Base-by-base conservation (phyloP, 2,888 invertebrate genomes). In the Aromia moschata region DNA sequence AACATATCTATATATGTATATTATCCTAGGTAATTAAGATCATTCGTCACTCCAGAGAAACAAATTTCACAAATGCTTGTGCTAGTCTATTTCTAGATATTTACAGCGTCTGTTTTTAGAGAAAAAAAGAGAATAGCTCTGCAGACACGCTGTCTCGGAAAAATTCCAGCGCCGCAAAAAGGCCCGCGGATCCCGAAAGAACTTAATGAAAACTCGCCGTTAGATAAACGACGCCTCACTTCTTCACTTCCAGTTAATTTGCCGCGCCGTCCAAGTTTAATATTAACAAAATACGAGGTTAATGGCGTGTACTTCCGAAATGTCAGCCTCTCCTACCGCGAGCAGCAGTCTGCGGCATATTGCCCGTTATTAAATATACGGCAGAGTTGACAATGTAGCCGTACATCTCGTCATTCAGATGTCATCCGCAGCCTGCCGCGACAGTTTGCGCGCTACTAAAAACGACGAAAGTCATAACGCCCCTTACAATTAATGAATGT, bases 331-430 rank as follows among this genome's bases (percentile, higher is more conserved):
- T 51, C 44, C 52, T 62, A 52, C 51, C 45, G 47, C 14, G 62
- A 55, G 56, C 43, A 18, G 25, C 18, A 45, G 55, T 16, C 56
- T 60, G 60, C 47, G 51, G 61, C 67, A 67, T 69, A 67, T 67
- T 64, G 67, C 63, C 58, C 54, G 69, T 63, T 69, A 69, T 69
- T 69, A 67, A 67, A 64, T 56, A 56, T 62, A 61, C 51, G 59
- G 66, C 60, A 62, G 58, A 58, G 66, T 67, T 66, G 64, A 68
- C 70, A 67, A 70, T 68, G 64, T 62, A 54, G 56, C 62, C 64
- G 65, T 69, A 65, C 64, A 69, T 68, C 66, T 69, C 67, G 63
- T 69, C 69, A 70, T 69, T 70, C 70, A 69, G 51, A 55, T 64
- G 68, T 68, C 66, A 55, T 61, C 49, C 18, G 46, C 68, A 68